Conservation (phyloP, 1,140 invertebrate species). For the Macrobrachium rosenbergii region DNA sequence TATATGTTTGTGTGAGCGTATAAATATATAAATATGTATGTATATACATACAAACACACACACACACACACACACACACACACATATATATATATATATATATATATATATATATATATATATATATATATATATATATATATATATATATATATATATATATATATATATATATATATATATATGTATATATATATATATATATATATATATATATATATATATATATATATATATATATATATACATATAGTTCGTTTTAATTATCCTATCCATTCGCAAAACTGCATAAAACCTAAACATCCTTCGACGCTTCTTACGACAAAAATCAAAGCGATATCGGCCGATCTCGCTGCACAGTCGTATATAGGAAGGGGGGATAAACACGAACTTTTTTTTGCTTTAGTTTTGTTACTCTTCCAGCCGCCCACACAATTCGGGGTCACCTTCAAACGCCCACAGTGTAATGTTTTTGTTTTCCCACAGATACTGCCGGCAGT, state of each 20-base stretch:
- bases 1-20: neutral
- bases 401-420: too few relatives aligned
- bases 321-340: too few relatives aligned
- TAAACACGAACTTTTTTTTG: too few relatives aligned
- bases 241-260: neutral
- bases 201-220: neutral
- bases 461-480: too few relatives aligned
- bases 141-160: neutral
- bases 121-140: neutral
- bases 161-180: neutral
- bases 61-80: neutral
- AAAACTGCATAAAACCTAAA: too few relatives aligned
- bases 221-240: conserved; percentile 6
- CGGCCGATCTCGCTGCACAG: too few relatives aligned
- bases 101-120: neutral
- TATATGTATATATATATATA: neutral
- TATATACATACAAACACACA: conserved; percentile 1
- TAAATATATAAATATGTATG: neutral
- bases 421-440: too few relatives aligned
- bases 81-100: conserved; percentile 23
- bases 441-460: too few relatives aligned
- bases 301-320: too few relatives aligned
- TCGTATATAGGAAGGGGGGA: too few relatives aligned
- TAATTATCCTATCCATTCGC: too few relatives aligned
- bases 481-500: too few relatives aligned